Base-by-base conservation (phyloP, 2,888 invertebrate species). In the Dastarcus helophoroides region DNA sequence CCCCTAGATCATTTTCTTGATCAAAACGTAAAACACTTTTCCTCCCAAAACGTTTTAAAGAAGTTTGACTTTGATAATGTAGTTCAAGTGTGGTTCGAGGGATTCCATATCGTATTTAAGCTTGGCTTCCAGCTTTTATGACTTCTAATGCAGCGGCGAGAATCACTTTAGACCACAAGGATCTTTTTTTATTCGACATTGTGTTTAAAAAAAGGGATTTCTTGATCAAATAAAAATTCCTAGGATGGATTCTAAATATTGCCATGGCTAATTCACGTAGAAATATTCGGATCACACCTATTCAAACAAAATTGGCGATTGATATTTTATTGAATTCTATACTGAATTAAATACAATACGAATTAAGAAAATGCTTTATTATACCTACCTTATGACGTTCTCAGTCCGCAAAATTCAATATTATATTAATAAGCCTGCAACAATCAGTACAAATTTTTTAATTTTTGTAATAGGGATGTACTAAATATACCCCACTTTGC, bases 1-100 rank as follows among this genome's bases (percentile, higher is more conserved):
- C 24, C 8, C 6, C 24, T 23, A 23, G 24, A 23, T 23, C 24
- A 23, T 23, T 23, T 23, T 23, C 8, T 23, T 23, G 24, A 23
- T 9, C 9, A 23, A 23, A 9, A 23, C 24, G 6, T 23, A 9
- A 23, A 23, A 23, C 24, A 23, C 6, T 7, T 23, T 23, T 23
- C 24, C 24, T 23, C 9, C 24, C 24, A 10, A 23, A 10, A 7
- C 24, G 24, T 23, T 6, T 23, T 6, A 23, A 7, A 6, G 24
- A 10, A 23, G 6, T 23, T 23, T 23, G 24, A 9, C 6, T 23
- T 23, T 10, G 24, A 23, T 23, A 10, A 23, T 23, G 24, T 23
- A 23, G 24, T 10, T 10, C 24, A 23, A 23, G 24, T 23, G 24
- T 17, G 6, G 19, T 17, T n/a, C 19, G 19, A n/a, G 19, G 19